Evolutionary conservation across 2,797 vertebrate genomes (phyloP), one percentile per base, ranked within the genome.

Genomic region (Gallinago nigripennis): DNA sequence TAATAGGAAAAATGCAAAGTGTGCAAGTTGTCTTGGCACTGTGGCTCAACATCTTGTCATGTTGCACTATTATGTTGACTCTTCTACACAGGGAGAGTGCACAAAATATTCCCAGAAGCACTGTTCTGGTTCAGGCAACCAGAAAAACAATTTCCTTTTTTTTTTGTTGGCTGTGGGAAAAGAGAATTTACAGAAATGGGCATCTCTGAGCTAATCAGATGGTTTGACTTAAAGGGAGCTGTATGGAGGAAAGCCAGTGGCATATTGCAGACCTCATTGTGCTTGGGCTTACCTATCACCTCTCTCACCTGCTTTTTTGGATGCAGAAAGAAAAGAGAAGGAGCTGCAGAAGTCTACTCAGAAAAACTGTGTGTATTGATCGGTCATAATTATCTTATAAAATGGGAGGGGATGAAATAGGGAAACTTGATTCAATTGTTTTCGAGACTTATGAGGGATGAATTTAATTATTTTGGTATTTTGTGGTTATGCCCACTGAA

Each of bases 1-100:
- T 93, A 92, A 94, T 90, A 86, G 54, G 91, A 80, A 95, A 88
- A 91, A 85, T 86, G 82, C 81, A 56, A 92, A 95, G 71, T 83
- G 91, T 86, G 77, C 91, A 93, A 82, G 43, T 69, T 86, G 70
- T 72, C 77, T 86, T 56, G 58, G 76, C 76, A 45, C 58, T 45
- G 61, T 64, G 73, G 80, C 71, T 94, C 85, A 77, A 60, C 18
- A 46, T 93, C 80, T 92, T 94, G 86, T 94, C 78, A 56, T 37
- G 21, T 82, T 77, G 76, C 82, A 70, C 87, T 95, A 53, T 86
- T 88, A 76, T 54, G 82, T 80, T 94, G 88, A 93, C 83, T 95
- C 66, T 78, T 86, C 76, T 66, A 60, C 48, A 31, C 50, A 63
- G 78, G 43, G 58, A 82, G 51, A 92, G 63, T 16, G 12, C 77